Base-by-base conservation (phyloP, 2,888 invertebrate species). In the Anorthoa munda region DNA sequence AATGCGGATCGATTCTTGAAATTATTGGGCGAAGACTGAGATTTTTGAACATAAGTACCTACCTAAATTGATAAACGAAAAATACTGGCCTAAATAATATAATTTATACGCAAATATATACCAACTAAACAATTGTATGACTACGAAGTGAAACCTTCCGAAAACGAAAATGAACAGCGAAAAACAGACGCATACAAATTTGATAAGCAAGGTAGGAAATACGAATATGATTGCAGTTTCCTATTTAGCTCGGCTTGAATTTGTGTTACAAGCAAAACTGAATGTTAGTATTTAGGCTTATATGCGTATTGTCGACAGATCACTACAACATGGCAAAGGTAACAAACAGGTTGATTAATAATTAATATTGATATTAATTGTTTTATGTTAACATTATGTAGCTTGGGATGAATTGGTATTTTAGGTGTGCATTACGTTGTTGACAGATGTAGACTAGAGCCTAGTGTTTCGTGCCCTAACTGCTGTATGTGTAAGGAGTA, bases 351-450 rank as follows among this genome's bases (percentile, higher is more conserved):
- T 59, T 4, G 61, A 50, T 60, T 31, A 55, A 50, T 69, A n/a
- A n/a, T 50, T 50, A 50, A 61, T 21, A n/a, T 72, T 48, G 17
- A 21, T 5, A 48, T 46, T 26, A 53, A 26, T 66, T 55, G 26
- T 65, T 55, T 21, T 56, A 60, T 72, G 39, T 26, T 77, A 56
- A 69, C 26, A 17, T 59, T 31, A 55, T 55, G 45, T 59, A 50
- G 64, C 53, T 68, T 81, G 60, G 68, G 60, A 51, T 77, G 58
- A 39, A 53, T 75, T 75, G 11, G 55, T 60, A 81, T 81, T n/a
- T n/a, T 79, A 72, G 21, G 79, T 79, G 46, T 72, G 79, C 60
- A 73, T 55, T 48, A 63, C 18, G 31, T 66, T 83, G 46, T 80
- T 83, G 66, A 55, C 75, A 75, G 63, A 70, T 61, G 39, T 65